A percentile compares a stretch with the other conserved stretches of the same genome.
These are phyloP conservation scores for Drosophila tripunctata DNA, from an alignment of 2,888 invertebrate genomes.

Conservation along the genomic window DNA sequence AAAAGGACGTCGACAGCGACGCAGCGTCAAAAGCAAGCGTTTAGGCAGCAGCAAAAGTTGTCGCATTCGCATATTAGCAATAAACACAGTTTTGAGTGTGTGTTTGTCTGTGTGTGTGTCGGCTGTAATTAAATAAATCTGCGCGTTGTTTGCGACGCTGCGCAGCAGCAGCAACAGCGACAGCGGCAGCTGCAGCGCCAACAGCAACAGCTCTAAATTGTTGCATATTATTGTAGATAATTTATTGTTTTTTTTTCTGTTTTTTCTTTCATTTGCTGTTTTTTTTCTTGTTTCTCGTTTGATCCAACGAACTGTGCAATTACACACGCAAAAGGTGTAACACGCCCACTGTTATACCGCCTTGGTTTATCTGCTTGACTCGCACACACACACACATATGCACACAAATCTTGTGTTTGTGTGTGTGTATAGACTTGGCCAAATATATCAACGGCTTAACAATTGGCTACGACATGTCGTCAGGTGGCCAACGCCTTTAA, in stretches of 20 bases:
- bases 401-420: neutral
- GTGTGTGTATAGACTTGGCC: slow-evolving; percentile 15
- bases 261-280: slow-evolving; percentile 20
- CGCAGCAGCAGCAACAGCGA: slow-evolving; percentile 17
- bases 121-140: slow-evolving; percentile 79
- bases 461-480: slow-evolving; percentile 72
- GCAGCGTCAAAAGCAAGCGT: neutral
- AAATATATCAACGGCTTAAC: slow-evolving; percentile 77
- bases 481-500: slow-evolving; percentile 67
- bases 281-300: slow-evolving; percentile 21
- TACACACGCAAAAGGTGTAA: slow-evolving; percentile 47
- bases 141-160: slow-evolving; percentile 59
- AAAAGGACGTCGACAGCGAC: slow-evolving; percentile 26
- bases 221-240: slow-evolving; percentile 46
- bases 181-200: slow-evolving; percentile 16
- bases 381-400: slow-evolving; percentile 14
- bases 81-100: slow-evolving; percentile 61
- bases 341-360: slow-evolving; percentile 49
- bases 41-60: slow-evolving; percentile 45
- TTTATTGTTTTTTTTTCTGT: slow-evolving; percentile 47
- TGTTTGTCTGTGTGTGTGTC: slow-evolving; percentile 23
- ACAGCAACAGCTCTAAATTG: slow-evolving; percentile 21
- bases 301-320: slow-evolving; percentile 55
- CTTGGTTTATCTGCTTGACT: slow-evolving; percentile 16
- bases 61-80: slow-evolving; percentile 67